Conservation (phyloP, 2,797 vertebrate genomes). For the Phataginus tetradactyla region DNA sequence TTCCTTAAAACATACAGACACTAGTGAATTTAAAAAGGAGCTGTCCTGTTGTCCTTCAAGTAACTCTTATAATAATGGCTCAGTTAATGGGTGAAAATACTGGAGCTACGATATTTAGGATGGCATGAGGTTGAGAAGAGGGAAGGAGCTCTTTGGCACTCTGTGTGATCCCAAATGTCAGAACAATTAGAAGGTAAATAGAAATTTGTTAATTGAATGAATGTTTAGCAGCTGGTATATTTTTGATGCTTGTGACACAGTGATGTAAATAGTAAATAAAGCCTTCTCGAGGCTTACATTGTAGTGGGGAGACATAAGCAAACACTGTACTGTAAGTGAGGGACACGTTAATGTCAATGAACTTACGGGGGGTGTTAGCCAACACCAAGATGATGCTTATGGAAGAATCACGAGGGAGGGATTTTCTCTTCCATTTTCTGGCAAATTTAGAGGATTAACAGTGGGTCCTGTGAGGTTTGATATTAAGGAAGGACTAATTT, state of each 20-base stretch:
- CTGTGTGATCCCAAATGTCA: not conserved
- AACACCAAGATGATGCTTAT: not conserved
- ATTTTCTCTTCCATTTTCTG: not conserved
- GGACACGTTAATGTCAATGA: not conserved
- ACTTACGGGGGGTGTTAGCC: not conserved
- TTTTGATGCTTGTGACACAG: not conserved
- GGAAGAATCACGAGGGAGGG: not conserved
- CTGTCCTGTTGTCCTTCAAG: not conserved
- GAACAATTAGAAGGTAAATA: not conserved
- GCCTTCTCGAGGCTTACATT: not conserved
- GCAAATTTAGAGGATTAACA: not conserved
- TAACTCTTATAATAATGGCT: not conserved
- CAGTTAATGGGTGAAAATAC: not conserved
- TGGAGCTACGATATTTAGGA: not conserved
- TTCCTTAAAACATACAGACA: not conserved
- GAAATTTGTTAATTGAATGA: not conserved
- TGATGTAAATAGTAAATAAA: not conserved
- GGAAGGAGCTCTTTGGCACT: not conserved
- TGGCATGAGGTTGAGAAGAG: not conserved
- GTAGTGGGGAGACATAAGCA: not conserved
- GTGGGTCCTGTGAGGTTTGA: not conserved
- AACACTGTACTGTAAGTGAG: not conserved
- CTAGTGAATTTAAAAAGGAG: not conserved
- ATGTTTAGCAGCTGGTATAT: not conserved
- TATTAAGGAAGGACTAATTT: not conserved